Evolutionary conservation across 2,888 invertebrate species (phyloP).

Genomic region (Ormyrus nitidulus): DNA sequence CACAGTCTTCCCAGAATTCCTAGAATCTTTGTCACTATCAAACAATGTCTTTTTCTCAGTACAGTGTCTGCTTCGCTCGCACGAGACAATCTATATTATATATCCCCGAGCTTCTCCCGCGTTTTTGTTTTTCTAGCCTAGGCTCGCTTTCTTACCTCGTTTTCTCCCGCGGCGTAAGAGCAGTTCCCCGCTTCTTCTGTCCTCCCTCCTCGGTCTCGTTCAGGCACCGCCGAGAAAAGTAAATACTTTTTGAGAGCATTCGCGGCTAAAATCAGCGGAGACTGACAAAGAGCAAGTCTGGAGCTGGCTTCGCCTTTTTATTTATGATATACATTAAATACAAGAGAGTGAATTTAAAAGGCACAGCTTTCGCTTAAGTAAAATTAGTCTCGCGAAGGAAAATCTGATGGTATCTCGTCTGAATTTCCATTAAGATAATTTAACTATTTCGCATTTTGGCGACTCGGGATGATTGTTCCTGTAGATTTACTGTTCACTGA

Average conservation of each 20-base stretch:
- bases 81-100: constrained; percentile 26
- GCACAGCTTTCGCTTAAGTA: constrained; percentile 16
- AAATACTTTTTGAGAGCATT: constrained; percentile 39
- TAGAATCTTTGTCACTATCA: constrained; percentile 53
- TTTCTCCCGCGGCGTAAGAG: constrained; percentile 15
- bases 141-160: constrained; percentile 45
- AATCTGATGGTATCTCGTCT: background rate
- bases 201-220: background rate
- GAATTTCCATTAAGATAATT: constrained; percentile 10
- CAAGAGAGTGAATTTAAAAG: background rate
- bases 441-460: background rate
- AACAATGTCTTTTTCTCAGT: constrained; percentile 51
- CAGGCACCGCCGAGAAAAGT: background rate
- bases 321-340: constrained; percentile 3
- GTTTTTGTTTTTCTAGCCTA: background rate
- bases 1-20: constrained; percentile 27
- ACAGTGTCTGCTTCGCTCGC: constrained; percentile 34
- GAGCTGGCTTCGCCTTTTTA: constrained; percentile 24
- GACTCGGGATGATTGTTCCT: no score
- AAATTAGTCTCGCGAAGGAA: constrained; percentile 10
- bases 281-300: constrained; percentile 25
- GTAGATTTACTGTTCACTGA: no score
- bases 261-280: constrained; percentile 22
- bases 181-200: background rate
- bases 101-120: constrained; percentile 17